phyloP scores from a whole-genome alignment of 2,888 invertebrate species.

The Beris chalybata region DNA sequence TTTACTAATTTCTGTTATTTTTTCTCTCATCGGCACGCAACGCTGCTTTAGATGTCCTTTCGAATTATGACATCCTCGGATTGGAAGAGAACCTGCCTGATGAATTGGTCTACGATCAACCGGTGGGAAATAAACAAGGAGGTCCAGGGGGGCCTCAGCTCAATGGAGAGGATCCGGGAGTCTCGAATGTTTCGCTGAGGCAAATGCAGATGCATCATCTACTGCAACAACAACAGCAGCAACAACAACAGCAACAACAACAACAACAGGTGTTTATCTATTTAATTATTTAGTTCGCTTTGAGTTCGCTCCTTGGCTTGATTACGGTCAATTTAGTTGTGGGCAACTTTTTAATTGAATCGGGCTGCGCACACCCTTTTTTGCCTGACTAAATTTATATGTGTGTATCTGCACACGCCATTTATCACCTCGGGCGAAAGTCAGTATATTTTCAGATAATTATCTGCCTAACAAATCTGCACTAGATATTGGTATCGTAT shows the following conservation, averaged over 20 bases:
- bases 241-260: conserved; percentile 12
- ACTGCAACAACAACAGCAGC: conserved; percentile 59
- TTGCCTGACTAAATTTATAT: too few relatives aligned
- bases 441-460: too few relatives aligned
- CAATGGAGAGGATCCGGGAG: conserved; percentile 67
- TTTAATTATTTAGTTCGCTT: background rate
- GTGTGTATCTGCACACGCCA: too few relatives aligned
- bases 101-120: conserved; percentile 77
- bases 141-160: conserved; percentile 70
- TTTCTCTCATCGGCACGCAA: background rate
- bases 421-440: too few relatives aligned
- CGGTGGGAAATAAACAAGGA: conserved; percentile 71
- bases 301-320: too few relatives aligned
- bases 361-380: too few relatives aligned
- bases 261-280: conserved; percentile 6
- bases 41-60: conserved; percentile 67
- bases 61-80: conserved; percentile 83
- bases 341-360: too few relatives aligned
- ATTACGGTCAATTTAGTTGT: too few relatives aligned
- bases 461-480: too few relatives aligned
- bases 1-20: background rate
- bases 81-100: conserved; percentile 91
- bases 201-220: conserved; percentile 67
- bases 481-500: too few relatives aligned
- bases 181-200: conserved; percentile 47